Conservation (phyloP, 2,797 vertebrate genomes). For the Helostoma temminkii region DNA sequence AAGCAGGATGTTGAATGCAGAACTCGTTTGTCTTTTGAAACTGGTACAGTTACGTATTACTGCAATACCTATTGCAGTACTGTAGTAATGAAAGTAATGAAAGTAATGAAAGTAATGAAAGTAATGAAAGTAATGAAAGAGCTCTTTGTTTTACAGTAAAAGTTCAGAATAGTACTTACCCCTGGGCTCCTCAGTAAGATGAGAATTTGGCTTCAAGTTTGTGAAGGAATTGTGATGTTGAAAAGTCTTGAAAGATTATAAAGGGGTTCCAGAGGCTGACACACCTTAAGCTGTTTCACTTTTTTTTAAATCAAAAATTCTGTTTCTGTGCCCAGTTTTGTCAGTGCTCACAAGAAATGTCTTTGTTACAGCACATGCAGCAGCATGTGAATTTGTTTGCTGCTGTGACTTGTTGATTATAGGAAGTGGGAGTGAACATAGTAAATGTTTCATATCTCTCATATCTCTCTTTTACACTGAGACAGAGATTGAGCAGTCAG, state of each 20-base stretch:
- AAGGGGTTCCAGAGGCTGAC: neutral
- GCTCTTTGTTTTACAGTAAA: neutral
- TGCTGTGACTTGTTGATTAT: neutral
- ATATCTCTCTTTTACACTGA: too few species aligned
- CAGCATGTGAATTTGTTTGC: neutral
- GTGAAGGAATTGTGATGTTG: neutral
- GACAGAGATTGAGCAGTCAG: too few species aligned
- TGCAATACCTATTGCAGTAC: neutral
- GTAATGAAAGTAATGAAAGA: neutral
- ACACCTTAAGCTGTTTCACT: fast-evolving
- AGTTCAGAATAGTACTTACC: neutral
- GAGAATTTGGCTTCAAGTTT: neutral
- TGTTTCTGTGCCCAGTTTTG: neutral
- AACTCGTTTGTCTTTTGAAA: neutral
- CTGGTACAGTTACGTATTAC: too few species aligned
- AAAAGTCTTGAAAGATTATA: neutral
- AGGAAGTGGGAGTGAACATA: slow-evolving; percentile 13
- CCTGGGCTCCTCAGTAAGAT: neutral
- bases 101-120: neutral
- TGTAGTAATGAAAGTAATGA: neutral
- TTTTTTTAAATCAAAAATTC: neutral
- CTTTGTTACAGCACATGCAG: neutral
- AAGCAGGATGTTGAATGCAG: neutral
- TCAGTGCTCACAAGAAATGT: fast-evolving
- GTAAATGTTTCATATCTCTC: too few species aligned